Evolutionary conservation across 2,888 invertebrate species (phyloP), one percentile per base, ranked within the genome.

Genomic region (Masnerella sp.): DNA sequence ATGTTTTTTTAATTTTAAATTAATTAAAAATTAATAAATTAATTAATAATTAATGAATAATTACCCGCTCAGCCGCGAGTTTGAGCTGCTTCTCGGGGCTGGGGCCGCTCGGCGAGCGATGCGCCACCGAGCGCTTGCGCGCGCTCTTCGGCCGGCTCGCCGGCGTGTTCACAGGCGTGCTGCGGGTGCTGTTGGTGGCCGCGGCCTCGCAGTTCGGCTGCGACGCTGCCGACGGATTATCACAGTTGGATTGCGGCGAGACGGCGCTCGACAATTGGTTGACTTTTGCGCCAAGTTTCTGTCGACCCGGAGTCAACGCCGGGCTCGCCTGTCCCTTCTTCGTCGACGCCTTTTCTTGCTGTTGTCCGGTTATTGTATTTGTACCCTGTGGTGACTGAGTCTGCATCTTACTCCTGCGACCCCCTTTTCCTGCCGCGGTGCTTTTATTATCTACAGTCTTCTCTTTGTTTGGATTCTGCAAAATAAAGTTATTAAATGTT

Each of bases 21-120:
- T n/a, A n/a, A n/a, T n/a, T n/a, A n/a, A n/a, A n/a, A n/a, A n/a
- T n/a, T n/a, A n/a, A n/a, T n/a, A n/a, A n/a, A n/a, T n/a, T n/a
- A n/a, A n/a, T n/a, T n/a, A n/a, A n/a, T n/a, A n/a, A n/a, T n/a
- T n/a, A n/a, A n/a, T n/a, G n/a, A n/a, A n/a, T n/a, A n/a, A n/a
- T n/a, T n/a, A n/a, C n/a, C n/a, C n/a, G 79, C 34, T 76, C 70
- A 32, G 81, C 79, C 11, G 77, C 49, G n/a, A 84, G 74, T 58
- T 85, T 87, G 9, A 84, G 81, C 56, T 85, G 85, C 61, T 87
- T 87, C 42, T 87, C 87, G 5, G 86, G 85, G 74, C 86, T 87
- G 52, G 83, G 80, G 15, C 85, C 85, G 11, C 76, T 77, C 11
- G 76, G 75, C n/a, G 68, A 72, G 9, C 52, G 69, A 4, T 74